phyloP scores from a whole-genome alignment of 2,888 invertebrate species.

The Pammene fasciana region DNA sequence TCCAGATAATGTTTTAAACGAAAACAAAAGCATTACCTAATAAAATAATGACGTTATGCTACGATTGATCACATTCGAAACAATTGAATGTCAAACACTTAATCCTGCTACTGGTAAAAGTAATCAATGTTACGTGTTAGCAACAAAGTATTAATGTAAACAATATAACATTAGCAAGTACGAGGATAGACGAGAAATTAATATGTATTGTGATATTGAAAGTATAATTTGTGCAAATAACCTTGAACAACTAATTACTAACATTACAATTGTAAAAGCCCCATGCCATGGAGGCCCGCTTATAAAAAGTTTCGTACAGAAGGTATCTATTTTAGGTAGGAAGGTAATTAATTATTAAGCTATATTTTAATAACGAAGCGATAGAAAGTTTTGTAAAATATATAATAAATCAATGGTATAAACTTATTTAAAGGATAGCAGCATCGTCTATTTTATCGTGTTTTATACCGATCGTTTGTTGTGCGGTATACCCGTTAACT shows the following conservation, averaged over 20 bases:
- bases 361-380: background rate
- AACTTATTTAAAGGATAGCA: background rate
- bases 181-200: background rate
- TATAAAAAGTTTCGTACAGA: background rate
- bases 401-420: no score
- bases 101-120: constrained; percentile 32
- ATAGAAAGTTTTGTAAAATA: background rate
- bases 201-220: constrained; percentile 1
- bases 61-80: constrained; percentile 32
- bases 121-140: background rate
- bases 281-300: background rate
- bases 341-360: background rate
- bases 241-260: background rate
- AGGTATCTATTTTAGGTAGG: no score
- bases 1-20: constrained; percentile 32
- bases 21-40: constrained; percentile 39
- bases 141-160: background rate
- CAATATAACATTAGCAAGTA: background rate
- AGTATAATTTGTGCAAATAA: background rate
- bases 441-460: background rate
- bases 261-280: constrained; percentile 2
- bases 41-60: constrained; percentile 31
- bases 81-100: constrained; percentile 38
- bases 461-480: constrained; percentile 2
- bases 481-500: background rate